Conservation (phyloP, 2,797 vertebrate species). For the Micropoecilia bifurca region DNA sequence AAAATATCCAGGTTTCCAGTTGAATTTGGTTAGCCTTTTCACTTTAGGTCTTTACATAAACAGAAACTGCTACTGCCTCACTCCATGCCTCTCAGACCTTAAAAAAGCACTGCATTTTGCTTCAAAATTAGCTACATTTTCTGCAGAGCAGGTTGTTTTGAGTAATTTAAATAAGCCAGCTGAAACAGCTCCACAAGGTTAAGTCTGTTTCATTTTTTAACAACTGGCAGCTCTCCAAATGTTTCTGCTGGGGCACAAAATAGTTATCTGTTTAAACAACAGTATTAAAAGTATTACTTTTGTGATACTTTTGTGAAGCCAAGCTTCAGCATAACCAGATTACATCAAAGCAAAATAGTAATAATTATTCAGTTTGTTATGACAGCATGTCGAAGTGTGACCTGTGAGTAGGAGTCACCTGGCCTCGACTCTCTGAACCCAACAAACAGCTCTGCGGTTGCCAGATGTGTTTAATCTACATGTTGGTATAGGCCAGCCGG, state of each 20-base stretch:
- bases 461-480: neutral
- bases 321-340: constrained; percentile 17
- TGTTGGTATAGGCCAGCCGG: constrained; percentile 1
- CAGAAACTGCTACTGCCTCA: neutral
- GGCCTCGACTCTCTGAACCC: constrained; percentile 3
- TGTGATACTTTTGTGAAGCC: constrained; percentile 3
- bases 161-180: neutral
- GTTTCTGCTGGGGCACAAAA: neutral
- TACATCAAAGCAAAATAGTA: constrained; percentile 4
- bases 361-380: constrained; percentile 28
- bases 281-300: neutral
- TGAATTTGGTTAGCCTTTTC: neutral
- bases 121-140: neutral
- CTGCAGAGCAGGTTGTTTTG: neutral
- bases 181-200: constrained; percentile 1
- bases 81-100: neutral
- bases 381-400: constrained; percentile 11
- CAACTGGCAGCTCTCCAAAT: neutral
- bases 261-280: neutral
- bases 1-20: neutral
- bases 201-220: constrained; percentile 3
- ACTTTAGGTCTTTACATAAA: neutral
- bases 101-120: neutral
- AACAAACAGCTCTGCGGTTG: neutral
- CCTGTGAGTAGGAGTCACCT: constrained; percentile 38